Evolutionary conservation across 2,113 vertebrate genomes (phyloP).

Genomic region (Agapornis roseicollis): DNA sequence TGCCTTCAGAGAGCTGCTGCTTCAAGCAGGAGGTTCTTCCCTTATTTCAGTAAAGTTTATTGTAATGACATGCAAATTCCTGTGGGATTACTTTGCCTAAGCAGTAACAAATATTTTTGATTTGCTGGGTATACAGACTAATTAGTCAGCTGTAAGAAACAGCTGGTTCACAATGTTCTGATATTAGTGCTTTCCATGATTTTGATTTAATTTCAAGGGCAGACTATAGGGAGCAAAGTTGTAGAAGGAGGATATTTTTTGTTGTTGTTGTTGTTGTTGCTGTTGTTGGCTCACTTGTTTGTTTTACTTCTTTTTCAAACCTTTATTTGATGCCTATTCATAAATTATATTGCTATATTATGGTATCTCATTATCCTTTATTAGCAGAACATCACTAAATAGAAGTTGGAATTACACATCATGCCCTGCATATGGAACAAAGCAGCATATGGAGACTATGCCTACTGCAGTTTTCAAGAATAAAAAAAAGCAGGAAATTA

Average conservation of each 20-base stretch:
- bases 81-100: slow-evolving; percentile 1
- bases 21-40: neutral
- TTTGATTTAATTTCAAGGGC: slow-evolving; percentile 58
- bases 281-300: slow-evolving; percentile 39
- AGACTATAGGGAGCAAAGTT: slow-evolving; percentile 38
- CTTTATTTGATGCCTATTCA: slow-evolving; percentile 63
- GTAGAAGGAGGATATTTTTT: neutral
- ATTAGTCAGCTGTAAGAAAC: slow-evolving; percentile 66
- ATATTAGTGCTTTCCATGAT: slow-evolving; percentile 34
- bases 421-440: slow-evolving; percentile 27
- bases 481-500: slow-evolving; percentile 52
- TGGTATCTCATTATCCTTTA: slow-evolving; percentile 70
- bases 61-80: neutral
- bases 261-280: neutral
- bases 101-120: slow-evolving; percentile 50
- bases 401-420: slow-evolving; percentile 56
- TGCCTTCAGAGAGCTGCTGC: neutral
- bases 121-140: slow-evolving; percentile 43
- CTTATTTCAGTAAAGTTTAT: neutral
- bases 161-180: slow-evolving; percentile 60
- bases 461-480: slow-evolving; percentile 3
- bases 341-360: slow-evolving; percentile 62
- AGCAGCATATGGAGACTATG: slow-evolving; percentile 17
- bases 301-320: slow-evolving; percentile 59
- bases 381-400: slow-evolving; percentile 67